Evolutionary conservation across 2,113 vertebrate genomes (phyloP).

Genomic region (Xiphophorus couchianus): DNA sequence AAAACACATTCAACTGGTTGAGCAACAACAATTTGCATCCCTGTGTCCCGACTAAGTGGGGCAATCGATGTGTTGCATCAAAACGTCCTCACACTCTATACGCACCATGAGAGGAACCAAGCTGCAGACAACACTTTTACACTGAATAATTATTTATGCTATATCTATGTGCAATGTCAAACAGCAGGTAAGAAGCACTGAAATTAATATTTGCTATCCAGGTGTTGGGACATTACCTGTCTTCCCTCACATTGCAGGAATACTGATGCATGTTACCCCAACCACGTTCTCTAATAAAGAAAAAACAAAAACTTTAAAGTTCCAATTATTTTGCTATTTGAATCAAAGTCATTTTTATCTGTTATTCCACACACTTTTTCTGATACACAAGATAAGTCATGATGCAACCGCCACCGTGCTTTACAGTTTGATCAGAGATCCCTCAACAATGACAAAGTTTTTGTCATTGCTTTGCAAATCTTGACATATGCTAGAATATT

Average conservation of each 20-base stretch:
- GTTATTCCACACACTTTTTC: no score
- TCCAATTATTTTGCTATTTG: no score
- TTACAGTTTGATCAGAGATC: no score
- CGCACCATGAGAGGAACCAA: conserved; percentile 5
- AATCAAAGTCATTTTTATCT: no score
- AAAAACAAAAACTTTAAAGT: no score
- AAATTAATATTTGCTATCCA: neutral
- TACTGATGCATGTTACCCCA: no score
- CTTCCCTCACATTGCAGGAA: no score
- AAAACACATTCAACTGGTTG: conserved; percentile 44
- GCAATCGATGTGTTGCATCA: conserved; percentile 48
- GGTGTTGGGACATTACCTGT: neutral
- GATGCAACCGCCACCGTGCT: no score
- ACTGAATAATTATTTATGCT: neutral
- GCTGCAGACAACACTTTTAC: neutral
- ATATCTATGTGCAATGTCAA: neutral
- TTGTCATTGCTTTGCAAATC: neutral
- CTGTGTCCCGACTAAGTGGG: conserved; percentile 15
- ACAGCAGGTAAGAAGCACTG: neutral
- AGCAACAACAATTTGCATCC: conserved; percentile 59
- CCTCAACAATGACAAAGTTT: no score
- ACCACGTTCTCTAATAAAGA: no score
- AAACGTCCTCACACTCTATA: conserved; percentile 31
- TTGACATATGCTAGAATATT: neutral
- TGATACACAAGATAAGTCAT: no score